These are phyloP conservation scores for Mormyrus proboscirostris DNA, from an alignment of 2,797 vertebrate genomes.

Conservation along the genomic window DNA sequence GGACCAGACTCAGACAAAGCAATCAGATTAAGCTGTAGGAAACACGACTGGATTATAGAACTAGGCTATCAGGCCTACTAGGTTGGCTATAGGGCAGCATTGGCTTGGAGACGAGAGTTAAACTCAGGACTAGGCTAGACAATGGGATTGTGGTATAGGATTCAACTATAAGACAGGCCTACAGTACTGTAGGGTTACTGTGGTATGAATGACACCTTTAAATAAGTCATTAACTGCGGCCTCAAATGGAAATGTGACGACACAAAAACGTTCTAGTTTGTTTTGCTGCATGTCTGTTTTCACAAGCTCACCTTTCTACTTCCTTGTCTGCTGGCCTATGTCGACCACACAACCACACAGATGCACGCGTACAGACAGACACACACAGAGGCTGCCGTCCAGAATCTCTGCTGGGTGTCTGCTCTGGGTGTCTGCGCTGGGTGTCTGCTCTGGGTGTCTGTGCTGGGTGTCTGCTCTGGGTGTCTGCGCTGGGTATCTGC, in stretches of 20 bases:
- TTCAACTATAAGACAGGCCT: background rate
- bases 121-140: background rate
- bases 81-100: background rate
- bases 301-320: background rate
- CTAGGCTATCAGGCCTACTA: background rate
- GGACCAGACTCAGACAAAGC: background rate
- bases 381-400: background rate
- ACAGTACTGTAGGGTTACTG: background rate
- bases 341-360: background rate
- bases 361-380: background rate
- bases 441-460: too few relatives aligned
- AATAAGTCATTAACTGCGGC: background rate
- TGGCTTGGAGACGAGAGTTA: background rate
- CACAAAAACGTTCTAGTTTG: background rate
- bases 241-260: background rate
- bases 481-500: background rate
- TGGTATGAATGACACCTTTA: background rate
- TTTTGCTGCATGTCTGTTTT: background rate
- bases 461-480: too few relatives aligned
- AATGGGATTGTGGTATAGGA: background rate
- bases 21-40: background rate
- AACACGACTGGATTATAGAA: background rate
- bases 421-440: background rate
- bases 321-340: background rate
- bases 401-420: background rate